Evolutionary conservation across 2,888 invertebrate species (phyloP), one percentile per base, ranked within the genome.

Genomic region (Ptychoptera contaminata): DNA sequence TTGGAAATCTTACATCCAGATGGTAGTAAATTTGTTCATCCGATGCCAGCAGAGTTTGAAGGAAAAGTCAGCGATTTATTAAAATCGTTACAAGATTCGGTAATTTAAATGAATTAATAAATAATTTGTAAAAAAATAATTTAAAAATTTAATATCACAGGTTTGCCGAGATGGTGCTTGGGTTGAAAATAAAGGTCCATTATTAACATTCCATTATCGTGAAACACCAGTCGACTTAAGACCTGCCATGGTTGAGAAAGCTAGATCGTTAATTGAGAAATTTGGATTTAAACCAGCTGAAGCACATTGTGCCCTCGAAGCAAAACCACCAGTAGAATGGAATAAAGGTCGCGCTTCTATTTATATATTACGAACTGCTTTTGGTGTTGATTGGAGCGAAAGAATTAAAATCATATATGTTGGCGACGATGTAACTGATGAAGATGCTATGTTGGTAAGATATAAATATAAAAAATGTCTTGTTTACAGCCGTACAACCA

Each of bases 351-450:
- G 88, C 36, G 91, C 91, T 9, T 86, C 87, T 1, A 86, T 91
- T 58, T 90, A 91, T 61, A 91, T 91, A 53, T 63, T 91, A 48
- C 74, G 90, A 48, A 90, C 88, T 2, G 86, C 88, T 0, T 91
- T 90, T 58, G 91, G 90, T 1, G 75, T 90, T 15, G 90, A 91
- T 61, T 91, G 90, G 90, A 83, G 84, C 58, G 88, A 90, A 59
- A 72, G 90, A 47, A 85, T 90, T 53, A 74, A 87, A 55, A 86
- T 90, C 52, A 87, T 90, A 54, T 90, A 90, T 56, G 88, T 81
- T 39, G 90, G 90, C 51, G 90, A 90, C 61, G 90, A 88, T 67
- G 74, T 74, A 43, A 88, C 90, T 1, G 90, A 90, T 59, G 90
- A 90, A 65, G 88, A 90, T 58, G 90, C 90, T 37, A 88, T 90